Evolutionary conservation across 2,888 invertebrate species (phyloP).

Genomic region (Amiota communis): DNA sequence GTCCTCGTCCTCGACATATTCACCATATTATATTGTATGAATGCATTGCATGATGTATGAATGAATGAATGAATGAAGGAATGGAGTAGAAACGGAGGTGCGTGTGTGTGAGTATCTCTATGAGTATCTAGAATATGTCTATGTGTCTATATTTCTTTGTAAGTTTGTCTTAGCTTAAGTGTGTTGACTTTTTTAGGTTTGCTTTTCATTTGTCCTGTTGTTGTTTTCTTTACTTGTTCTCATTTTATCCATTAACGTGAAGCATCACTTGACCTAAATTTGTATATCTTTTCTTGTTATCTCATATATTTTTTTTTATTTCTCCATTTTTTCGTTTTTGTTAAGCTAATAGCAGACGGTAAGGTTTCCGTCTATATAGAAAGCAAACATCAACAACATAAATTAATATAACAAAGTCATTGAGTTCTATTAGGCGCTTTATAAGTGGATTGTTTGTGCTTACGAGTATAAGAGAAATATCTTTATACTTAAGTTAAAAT

Average conservation of each 20-base stretch:
- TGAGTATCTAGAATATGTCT: neutral
- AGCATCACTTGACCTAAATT: slow-evolving; percentile 62
- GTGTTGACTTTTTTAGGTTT: slow-evolving; percentile 33
- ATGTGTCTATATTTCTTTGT: slow-evolving; percentile 25
- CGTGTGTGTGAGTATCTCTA: neutral
- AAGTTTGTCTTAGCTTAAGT: slow-evolving; percentile 46
- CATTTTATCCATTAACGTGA: slow-evolving; percentile 50
- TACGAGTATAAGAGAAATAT: no score
- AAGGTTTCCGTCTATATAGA: slow-evolving; percentile 38
- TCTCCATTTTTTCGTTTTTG: slow-evolving; percentile 30
- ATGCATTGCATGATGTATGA: no score
- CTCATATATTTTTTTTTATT: slow-evolving; percentile 8
- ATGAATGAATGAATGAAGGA: no score
- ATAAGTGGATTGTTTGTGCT: no score
- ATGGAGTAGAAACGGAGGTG: neutral
- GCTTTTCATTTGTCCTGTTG: slow-evolving; percentile 34
- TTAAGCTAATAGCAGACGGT: slow-evolving; percentile 58
- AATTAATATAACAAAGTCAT: slow-evolving; percentile 43
- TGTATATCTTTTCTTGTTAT: no score
- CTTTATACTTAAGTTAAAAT: no score
- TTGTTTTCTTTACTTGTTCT: neutral
- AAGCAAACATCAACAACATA: slow-evolving; percentile 36
- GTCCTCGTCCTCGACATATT: neutral
- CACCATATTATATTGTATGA: no score
- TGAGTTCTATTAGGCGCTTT: no score